These are phyloP conservation scores for Volucella inflata DNA, from an alignment of 2,888 invertebrate species.

Conservation along the genomic window DNA sequence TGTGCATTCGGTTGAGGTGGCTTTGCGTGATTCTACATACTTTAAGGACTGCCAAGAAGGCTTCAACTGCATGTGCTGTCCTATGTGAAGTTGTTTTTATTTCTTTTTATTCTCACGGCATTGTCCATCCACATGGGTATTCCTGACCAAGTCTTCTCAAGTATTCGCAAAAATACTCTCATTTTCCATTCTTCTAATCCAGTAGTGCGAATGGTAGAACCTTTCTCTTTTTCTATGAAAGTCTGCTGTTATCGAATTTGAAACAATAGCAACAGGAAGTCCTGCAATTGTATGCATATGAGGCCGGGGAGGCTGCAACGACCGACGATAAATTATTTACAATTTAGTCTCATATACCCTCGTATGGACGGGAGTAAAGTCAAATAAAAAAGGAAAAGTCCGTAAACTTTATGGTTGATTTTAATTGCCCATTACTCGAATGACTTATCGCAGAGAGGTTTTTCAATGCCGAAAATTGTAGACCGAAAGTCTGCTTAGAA, in stretches of 20 bases:
- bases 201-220: not conserved
- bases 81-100: slow-evolving; percentile 15
- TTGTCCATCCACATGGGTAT: slow-evolving; percentile 14
- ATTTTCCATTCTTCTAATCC: not conserved
- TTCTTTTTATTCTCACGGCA: slow-evolving; percentile 38
- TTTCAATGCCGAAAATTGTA: slow-evolving; percentile 29
- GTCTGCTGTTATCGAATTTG: slow-evolving; percentile 57
- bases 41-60: slow-evolving; percentile 36
- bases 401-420: slow-evolving; percentile 43
- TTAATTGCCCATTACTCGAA: slow-evolving; percentile 55
- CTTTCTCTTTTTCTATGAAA: slow-evolving; percentile 45
- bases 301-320: slow-evolving; percentile 7
- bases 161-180: slow-evolving; percentile 45
- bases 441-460: not conserved
- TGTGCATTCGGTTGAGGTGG: slow-evolving; percentile 56
- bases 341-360: slow-evolving; percentile 22
- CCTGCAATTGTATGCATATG: slow-evolving; percentile 44
- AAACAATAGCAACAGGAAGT: slow-evolving; percentile 58
- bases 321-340: slow-evolving; percentile 58
- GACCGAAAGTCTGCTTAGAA: not conserved
- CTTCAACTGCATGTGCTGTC: slow-evolving; percentile 13
- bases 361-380: not conserved
- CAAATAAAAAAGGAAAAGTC: not conserved
- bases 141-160: slow-evolving; percentile 42
- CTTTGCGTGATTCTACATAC: slow-evolving; percentile 61